Base-by-base conservation (phyloP, 2,888 invertebrate genomes). In the Tiliacea aurago region DNA sequence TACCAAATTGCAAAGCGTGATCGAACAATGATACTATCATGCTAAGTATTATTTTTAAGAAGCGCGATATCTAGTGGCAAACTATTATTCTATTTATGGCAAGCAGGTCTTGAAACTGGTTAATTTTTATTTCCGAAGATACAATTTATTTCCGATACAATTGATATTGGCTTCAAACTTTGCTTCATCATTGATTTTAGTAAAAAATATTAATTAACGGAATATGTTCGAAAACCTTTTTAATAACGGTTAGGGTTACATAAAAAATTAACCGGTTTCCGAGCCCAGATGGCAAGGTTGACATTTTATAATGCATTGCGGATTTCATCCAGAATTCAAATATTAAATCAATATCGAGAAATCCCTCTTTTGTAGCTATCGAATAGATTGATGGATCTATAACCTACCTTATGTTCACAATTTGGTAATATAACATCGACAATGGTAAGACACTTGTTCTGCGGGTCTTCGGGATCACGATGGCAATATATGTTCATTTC, bases 401-500 rank as follows among this genome's bases (percentile, higher is more conserved):
- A n/a, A n/a, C 47, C 78, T 81, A 94, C 94, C 91, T 91, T 83
- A 80, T 96, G 96, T 23, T 89, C 90, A 81, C 96, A 96, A 56
- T 88, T 76, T 0, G 93, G 92, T 37, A 95, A 85, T 0, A 75
- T 90, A 18, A 91, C 91, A 0, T 88, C 83, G 37, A 95, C 84
- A 43, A 55, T 63, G 13, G 90, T 91, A 2, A 13, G 53, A 81
- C 96, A 96, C 62, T 88, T 82, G 20, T 93, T 85, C 0, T 43
- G 47, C 6, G 93, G 91, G 33, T 92, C 92, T 4, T 90, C 88
- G 0, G 95, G 93, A 55, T 97, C 94, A 10, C 90, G 76, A 89
- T 93, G 89, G 86, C 97, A 97, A 45, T 82, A 84, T 18, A 97
- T 81, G 4, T 83, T 51, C 76, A 90, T 92, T 1, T 84, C 83